Base-by-base conservation (phyloP, 2,797 vertebrate genomes). In the Neoniphon sammara region DNA sequence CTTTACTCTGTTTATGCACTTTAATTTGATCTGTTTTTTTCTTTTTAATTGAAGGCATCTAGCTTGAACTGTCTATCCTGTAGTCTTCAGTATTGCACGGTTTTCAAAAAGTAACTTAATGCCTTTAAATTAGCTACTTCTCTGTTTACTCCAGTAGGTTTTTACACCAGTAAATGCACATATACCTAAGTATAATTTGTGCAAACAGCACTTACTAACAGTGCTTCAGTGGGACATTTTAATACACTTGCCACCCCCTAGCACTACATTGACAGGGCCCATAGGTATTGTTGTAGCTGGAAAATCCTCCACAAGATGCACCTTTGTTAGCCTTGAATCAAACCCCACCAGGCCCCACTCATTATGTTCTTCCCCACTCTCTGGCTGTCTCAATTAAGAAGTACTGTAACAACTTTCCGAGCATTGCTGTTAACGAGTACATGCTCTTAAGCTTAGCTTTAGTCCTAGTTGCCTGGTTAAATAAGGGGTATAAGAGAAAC, bases 401-500 rank as follows among this genome's bases (percentile, higher is more conserved):
- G 75, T 39, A 46, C 70, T 64, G 58, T 62, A 75, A 72, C 73
- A 58, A 36, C 58, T 84, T 81, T 84, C 84, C 39, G 56, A 84
- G 61, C 83, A 25, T 83, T 8, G 15, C 68, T 25, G 53, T 62
- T 86, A 87, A 88, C 86, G 81, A 88, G 81, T 84, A 82, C 78
- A 50, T 83, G 77, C 69, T 75, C 75, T 75, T 83, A 82, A 85
- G 81, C 78, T 82, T 47, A 72, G 84, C 73, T 75, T 81, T 80
- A 70, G 72, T 83, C 63, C 61, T 86, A 63, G 76, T 71, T 71
- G 69, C 61, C 74, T 66, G 66, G 49, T 82, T 23, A 84, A 84
- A 76, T 31, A 72, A 55, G 20, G 6, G 21, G 9, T 49, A 49
- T 18, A 8, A 49, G 23, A 82, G 69, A 79, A 60, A 66, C 54